These are phyloP conservation scores for Erythrocercus mccallii DNA, from an alignment of 2,113 vertebrate species.

Conservation along the genomic window DNA sequence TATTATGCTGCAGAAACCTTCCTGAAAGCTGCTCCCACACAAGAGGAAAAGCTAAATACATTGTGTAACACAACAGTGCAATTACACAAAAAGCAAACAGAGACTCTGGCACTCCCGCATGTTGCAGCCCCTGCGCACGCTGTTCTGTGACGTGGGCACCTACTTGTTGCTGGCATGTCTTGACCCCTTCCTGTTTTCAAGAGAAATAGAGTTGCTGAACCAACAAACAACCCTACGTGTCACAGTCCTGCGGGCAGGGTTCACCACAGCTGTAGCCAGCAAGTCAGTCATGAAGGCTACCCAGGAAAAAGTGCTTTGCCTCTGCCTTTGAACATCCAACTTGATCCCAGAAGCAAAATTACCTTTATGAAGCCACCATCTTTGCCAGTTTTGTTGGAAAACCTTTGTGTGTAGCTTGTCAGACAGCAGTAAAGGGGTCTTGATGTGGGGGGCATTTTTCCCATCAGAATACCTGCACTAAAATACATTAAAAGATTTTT, in stretches of 20 bases:
- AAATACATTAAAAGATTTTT: background rate
- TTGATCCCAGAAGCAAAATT: background rate
- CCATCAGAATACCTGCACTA: background rate
- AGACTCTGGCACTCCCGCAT: accelerated
- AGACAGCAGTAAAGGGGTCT: background rate
- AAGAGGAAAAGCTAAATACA: background rate
- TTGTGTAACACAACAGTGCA: background rate
- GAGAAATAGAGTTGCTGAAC: slow-evolving; percentile 21
- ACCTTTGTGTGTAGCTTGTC: background rate
- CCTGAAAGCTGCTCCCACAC: background rate
- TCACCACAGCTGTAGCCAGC: background rate
- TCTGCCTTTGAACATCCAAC: background rate
- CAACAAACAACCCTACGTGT: background rate
- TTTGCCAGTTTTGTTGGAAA: background rate
- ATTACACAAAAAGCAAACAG: slow-evolving; percentile 21
- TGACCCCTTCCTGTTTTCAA: background rate
- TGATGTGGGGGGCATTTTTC: background rate
- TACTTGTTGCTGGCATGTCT: background rate
- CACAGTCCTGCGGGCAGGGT: background rate
- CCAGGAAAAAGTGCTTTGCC: background rate
- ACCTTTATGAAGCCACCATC: background rate
- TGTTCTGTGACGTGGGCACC: background rate
- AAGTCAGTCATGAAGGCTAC: background rate
- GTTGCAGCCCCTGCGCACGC: background rate
- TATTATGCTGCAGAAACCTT: slow-evolving; percentile 25